Conservation (phyloP, 2,888 invertebrate species). For the Drosophila yooni region DNA sequence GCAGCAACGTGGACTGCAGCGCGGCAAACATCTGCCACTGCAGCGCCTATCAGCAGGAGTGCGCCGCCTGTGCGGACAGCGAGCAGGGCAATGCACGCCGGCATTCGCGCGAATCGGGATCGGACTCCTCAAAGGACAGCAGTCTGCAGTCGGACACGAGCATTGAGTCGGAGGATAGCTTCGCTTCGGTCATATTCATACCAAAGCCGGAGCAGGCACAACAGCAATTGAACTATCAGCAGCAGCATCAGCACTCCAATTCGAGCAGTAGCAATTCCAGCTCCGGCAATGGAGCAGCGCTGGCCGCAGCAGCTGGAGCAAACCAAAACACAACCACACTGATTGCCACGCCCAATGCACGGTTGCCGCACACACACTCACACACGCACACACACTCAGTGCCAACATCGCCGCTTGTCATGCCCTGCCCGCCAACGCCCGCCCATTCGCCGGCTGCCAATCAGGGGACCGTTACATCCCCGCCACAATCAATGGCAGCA, state of each 20-base stretch:
- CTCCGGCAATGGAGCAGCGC: conserved; percentile 79
- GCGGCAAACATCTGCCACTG: conserved; percentile 71
- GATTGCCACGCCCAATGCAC: conserved; percentile 33
- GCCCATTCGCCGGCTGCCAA: conserved; percentile 84
- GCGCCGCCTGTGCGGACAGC: conserved; percentile 65
- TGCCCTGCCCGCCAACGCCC: conserved; percentile 85
- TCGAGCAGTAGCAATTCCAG: conserved; percentile 84
- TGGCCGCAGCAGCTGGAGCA: conserved; percentile 27
- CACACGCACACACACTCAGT: conserved; percentile 86
- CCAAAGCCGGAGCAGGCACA: conserved; percentile 90
- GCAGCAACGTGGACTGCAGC: conserved; percentile 83
- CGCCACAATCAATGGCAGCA: conserved; percentile 81
- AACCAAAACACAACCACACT: conserved; percentile 29
- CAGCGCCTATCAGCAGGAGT: conserved; percentile 78
- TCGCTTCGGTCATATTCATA: conserved; percentile 96
- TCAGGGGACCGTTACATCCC: conserved; percentile 81
- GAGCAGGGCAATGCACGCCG: conserved; percentile 87
- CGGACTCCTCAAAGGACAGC: conserved; percentile 94
- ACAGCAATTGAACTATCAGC: conserved; percentile 82
- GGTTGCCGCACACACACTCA: conserved; percentile 54
- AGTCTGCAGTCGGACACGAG: conserved; percentile 97
- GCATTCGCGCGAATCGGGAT: conserved; percentile 94
- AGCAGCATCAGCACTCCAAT: conserved; percentile 82
- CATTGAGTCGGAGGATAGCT: conserved; percentile 96
- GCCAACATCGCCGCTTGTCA: conserved; percentile 89